Evolutionary conservation across 2,888 invertebrate species (phyloP), one percentile per base, ranked within the genome.

Genomic region (Oscheius myriophilus): DNA sequence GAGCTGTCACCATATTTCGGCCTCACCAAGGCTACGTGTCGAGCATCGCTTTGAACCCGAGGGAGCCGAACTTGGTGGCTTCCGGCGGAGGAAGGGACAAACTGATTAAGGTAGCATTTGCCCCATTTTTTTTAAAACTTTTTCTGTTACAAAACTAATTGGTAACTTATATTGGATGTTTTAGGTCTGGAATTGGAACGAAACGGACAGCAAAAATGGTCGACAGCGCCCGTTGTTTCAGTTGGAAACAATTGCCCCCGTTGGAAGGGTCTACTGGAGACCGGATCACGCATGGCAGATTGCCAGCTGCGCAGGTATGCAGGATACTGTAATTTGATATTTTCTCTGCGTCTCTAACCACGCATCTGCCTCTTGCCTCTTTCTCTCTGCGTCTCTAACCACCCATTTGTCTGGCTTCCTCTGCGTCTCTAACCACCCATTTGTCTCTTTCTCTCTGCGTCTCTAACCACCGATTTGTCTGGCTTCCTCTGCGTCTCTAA

Each of bases 11-110:
- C 33, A 49, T 65, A 63, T 67, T 72, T 43, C 70, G 62, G n/a
- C 79, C 77, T 6, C 80, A 80, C 45, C 70, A 74, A 6, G 77
- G 76, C 4, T 72, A 72, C 63, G 70, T 74, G 4, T 74, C 79
- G 1, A 72, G 73, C 26, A 55, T 78, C n/a, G 69, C 74, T 0
- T 23, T 77, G 42, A 69, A 74, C 62, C 74, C 78, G 14, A 61
- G 65, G 9, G 45, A 73, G 23, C 66, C 61, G 25, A 46, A 39
- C 42, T 64, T 73, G 1, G 21, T 80, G 0, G 79, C 79, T 12
- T 76, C 77, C 4, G 80, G 77, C 39, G 80, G 80, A 51, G 80
- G 80, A 54, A 71, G 80, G 53, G 80, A 80, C 61, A 77, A 74
- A 69, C 25, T 68, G 49, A 73, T 80, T 14, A 73, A 75, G 46